Conservation (phyloP, 2,888 invertebrate genomes). For the Apodemia hepburni region DNA sequence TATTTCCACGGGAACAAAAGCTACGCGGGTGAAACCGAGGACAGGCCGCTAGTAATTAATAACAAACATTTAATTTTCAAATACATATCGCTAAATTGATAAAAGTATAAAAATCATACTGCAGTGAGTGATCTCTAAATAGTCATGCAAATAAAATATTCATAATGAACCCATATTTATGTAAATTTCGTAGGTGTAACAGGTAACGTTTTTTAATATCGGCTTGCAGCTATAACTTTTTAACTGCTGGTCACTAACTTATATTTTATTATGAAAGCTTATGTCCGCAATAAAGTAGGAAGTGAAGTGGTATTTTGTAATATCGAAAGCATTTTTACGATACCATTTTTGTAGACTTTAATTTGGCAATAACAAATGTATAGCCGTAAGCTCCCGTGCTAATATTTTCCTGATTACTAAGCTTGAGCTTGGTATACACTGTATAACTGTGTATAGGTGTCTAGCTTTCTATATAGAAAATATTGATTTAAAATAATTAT, state of each 20-base stretch:
- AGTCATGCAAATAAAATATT: constrained; percentile 26
- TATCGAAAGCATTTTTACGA: not conserved
- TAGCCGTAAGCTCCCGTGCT: no score
- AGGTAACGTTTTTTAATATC: not conserved
- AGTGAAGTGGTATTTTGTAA: constrained; percentile 1
- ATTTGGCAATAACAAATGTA: not conserved
- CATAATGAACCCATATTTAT: constrained; percentile 17
- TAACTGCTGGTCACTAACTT: constrained; percentile 7
- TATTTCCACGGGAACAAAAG: no score
- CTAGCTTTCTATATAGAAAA: no score
- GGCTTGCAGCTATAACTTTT: constrained; percentile 4
- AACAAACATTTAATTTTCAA: not conserved
- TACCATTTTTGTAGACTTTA: constrained; percentile 1
- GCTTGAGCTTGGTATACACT: no score
- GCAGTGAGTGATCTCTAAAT: constrained; percentile 28
- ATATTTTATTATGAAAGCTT: constrained; percentile 10
- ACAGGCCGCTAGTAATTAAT: not conserved
- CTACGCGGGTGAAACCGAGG: no score
- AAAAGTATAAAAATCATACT: constrained; percentile 25
- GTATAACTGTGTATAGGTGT: no score
- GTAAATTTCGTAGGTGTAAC: constrained; percentile 17
- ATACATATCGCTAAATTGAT: not conserved
- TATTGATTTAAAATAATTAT: no score
- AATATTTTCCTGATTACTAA: no score
- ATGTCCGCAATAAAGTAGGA: constrained; percentile 5